Conservation (phyloP, 2,113 vertebrate genomes). For the Bos indicus region DNA sequence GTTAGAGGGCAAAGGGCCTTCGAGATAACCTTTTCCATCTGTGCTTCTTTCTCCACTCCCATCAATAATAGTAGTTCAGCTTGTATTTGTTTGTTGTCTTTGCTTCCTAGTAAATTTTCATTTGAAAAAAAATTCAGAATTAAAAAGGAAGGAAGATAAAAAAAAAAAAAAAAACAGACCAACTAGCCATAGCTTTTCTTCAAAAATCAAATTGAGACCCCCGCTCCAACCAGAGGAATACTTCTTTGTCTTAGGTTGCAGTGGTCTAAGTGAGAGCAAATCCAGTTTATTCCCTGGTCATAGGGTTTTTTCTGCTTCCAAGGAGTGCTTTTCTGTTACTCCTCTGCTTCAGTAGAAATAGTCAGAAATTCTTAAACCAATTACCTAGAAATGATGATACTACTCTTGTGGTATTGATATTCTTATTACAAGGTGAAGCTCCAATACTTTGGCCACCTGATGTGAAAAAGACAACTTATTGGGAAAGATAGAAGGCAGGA, state of each 20-base stretch:
- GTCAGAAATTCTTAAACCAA: background rate
- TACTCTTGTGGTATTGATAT: background rate
- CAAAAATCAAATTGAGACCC: background rate
- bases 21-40: background rate
- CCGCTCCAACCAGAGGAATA: background rate
- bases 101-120: background rate
- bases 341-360: background rate
- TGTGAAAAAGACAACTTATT: background rate
- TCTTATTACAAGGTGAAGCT: background rate
- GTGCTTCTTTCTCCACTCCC: background rate
- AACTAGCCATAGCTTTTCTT: background rate
- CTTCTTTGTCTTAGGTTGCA: background rate
- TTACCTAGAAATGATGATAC: background rate
- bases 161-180: too few species aligned
- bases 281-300: background rate
- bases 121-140: background rate
- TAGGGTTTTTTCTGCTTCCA: background rate
- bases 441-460: background rate
- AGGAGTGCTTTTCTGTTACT: background rate
- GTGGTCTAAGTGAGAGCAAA: background rate
- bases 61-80: background rate
- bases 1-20: background rate
- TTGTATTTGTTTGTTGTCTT: background rate
- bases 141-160: background rate
- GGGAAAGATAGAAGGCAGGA: background rate